Evolutionary conservation across 2,113 vertebrate genomes (phyloP).

Genomic region (Ptyas mucosa): DNA sequence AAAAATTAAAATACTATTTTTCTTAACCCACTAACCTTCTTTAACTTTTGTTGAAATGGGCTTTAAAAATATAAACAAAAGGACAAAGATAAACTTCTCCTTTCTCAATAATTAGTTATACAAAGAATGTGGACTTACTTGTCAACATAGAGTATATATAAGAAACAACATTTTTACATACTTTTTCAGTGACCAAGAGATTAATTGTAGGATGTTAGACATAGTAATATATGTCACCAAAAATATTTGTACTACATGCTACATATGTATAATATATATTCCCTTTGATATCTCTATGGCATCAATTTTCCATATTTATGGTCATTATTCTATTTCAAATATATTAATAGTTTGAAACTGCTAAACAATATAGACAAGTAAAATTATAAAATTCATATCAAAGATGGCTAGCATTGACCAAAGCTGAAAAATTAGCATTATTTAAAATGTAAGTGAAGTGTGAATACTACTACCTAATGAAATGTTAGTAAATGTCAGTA

Average conservation of each 20-base stretch:
- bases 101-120: constrained; percentile 19
- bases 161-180: neutral
- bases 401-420: neutral
- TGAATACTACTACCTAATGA: neutral
- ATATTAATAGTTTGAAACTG: neutral
- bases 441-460: neutral
- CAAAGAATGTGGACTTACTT: constrained; percentile 25
- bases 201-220: neutral
- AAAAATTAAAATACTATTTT: neutral
- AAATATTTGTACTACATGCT: neutral
- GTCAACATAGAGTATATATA: neutral
- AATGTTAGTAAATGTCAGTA: neutral
- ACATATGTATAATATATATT: neutral
- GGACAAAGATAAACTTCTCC: neutral
- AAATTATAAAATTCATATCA: neutral
- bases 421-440: neutral
- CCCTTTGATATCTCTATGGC: neutral
- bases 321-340: neutral
- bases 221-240: neutral
- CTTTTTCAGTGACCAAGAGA: constrained; percentile 15
- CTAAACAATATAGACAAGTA: neutral
- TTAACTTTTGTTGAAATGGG: constrained; percentile 19
- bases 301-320: neutral
- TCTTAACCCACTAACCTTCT: neutral
- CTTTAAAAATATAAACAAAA: constrained; percentile 10